Evolutionary conservation across 2,888 invertebrate species (phyloP), one percentile per base, ranked within the genome.

Genomic region (Smittia aterrima): DNA sequence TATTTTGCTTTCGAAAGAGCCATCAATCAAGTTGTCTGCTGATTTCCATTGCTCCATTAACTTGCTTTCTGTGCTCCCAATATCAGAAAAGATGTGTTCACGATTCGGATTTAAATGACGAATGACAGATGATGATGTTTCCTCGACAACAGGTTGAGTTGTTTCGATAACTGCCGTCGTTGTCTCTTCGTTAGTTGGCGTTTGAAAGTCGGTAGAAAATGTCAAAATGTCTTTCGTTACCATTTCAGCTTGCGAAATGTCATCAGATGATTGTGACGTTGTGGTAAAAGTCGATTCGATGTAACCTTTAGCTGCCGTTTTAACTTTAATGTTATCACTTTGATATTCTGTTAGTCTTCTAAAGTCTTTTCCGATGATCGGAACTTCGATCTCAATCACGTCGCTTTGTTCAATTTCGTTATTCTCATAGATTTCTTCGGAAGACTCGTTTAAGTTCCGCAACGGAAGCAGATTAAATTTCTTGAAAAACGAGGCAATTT

Each of bases 351-450:
- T 41, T 9, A 68, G n/a, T 9, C 16, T 18, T 13, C 1, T n/a
- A n/a, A 22, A 72, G 22, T 72, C 72, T 9, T 24, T 72, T 58
- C 72, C 72, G 16, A 72, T 62, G 3, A 72, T 4, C 13, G 72
- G 72, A 16, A 72, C 72, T 22, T 72, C 72, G 40, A 72, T 72
- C 38, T 72, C 72, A 38, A 72, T 62, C 22, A 72, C 54, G 7
- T 72, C 72, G 18, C 54, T 27, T 22, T 11, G 20, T 4, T 53
- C 27, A 13, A 53, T 25, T 18, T 27, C 54, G 16, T 53, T 27
- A 25, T 62, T 22, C 22, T 13, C 9, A 16, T 47, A 6, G 22
- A 38, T 32, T 2, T 54, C 70, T 54, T 41, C 58, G 13, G 64
- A 27, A 4, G 25, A 24, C 20, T 64, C 53, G 13, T 62, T 58